Base-by-base conservation (phyloP, 2,113 vertebrate species). In the Eptesicus fuscus region DNA sequence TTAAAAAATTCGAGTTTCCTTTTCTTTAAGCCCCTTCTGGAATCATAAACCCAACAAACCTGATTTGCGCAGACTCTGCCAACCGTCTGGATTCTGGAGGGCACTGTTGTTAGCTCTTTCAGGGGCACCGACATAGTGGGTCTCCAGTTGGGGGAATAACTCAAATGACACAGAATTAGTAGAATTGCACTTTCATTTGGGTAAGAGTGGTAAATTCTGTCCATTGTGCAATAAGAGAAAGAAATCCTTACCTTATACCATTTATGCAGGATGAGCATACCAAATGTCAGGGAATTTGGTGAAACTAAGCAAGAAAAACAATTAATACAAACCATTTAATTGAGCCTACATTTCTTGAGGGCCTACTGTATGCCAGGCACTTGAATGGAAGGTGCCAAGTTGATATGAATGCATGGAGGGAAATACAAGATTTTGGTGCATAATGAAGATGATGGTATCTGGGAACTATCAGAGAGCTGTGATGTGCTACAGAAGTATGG, bases 201-300 rank as follows among this genome's bases (percentile, higher is more conserved):
- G 40, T n/a, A 25, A 85, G 10, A 78, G 13, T 83, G 76, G 51
- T 32, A 76, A 86, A 79, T 90, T 76, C 91, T 79, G 35, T 74
- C 49, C 32, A 82, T 83, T 76, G 53, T 37, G 56, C 88, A 93
- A 69, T 9, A 76, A 12, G 16, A 86, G 44, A 88, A 85, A 61
- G 37, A 82, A 51, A 73, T 82, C 37, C 53, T 47, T 78, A 28
- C 79, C 76, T 74, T 71, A 70, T 44, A 51, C 59, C 32, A 67
- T 88, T 82, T 94, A 32, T 78, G 78, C 17, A 84, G 56, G 30
- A 74, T 80, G 25, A 88, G 23, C 12, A 63, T 35, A 37, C 44
- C 59, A 79, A 71, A 63, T 92, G 42, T 69, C 49, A 94, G 9
- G 22, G 32, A 94, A 92, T 84, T 94, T 70, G 88, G 61, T 18